phyloP scores from a whole-genome alignment of 1,140 invertebrate species.

The Diorhabda sublineata region DNA sequence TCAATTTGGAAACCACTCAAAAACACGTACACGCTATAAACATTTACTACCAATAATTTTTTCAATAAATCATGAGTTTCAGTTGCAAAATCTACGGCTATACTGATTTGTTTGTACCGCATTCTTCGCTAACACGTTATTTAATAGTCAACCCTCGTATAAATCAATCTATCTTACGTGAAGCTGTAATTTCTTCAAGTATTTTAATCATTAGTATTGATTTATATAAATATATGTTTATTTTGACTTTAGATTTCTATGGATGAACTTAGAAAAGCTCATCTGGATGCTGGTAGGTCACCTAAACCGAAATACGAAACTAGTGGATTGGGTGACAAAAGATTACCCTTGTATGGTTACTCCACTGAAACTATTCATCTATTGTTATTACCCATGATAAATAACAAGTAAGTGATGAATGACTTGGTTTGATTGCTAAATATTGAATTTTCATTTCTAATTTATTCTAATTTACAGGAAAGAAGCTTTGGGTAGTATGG shows the following conservation, averaged over 20 bases:
- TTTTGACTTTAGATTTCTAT: conserved; percentile 57
- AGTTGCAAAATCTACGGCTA: neutral
- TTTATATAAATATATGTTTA: no score
- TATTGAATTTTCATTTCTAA: neutral
- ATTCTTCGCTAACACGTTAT: neutral
- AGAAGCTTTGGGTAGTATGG: conserved; percentile 98
- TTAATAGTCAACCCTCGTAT: no score
- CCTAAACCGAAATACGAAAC: conserved; percentile 48
- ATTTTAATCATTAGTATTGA: no score
- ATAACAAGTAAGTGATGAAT: conserved; percentile 74
- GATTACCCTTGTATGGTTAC: conserved; percentile 89
- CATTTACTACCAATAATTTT: no score
- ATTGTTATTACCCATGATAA: conserved; percentile 92
- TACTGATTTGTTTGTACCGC: neutral
- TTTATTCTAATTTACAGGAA: conserved; percentile 64
- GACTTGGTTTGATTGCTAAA: neutral
- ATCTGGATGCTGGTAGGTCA: conserved; percentile 45
- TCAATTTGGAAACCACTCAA: no score
- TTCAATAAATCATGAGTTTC: no score
- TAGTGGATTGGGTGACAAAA: conserved; percentile 71
- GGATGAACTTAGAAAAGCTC: conserved; percentile 59
- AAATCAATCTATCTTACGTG: no score
- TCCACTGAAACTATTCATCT: conserved; percentile 94
- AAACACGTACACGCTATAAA: no score
- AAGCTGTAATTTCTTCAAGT: no score